These are phyloP conservation scores for Condylura cristata DNA, from an alignment of 2,113 vertebrate genomes.

Conservation along the genomic window DNA sequence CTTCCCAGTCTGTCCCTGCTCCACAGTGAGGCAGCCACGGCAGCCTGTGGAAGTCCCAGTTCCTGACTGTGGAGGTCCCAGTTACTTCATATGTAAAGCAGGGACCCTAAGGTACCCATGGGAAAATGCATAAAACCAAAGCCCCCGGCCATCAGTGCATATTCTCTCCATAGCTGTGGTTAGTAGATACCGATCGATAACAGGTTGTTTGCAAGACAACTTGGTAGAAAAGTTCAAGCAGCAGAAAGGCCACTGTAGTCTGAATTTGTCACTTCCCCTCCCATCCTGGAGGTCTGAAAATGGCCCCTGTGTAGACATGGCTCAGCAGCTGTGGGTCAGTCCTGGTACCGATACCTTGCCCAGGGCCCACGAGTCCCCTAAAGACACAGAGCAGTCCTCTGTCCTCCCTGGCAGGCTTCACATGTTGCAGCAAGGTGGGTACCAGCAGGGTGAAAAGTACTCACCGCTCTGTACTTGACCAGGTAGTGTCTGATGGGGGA, in stretches of 20 bases:
- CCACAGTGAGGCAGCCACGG: neutral
- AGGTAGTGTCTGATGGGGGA: slow-evolving; percentile 97
- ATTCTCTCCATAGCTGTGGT: neutral
- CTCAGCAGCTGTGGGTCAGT: neutral
- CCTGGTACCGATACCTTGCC: neutral
- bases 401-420: neutral
- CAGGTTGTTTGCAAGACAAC: neutral
- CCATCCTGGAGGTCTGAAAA: neutral
- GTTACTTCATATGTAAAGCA: neutral
- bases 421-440: rapidly evolving
- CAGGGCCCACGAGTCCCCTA: neutral
- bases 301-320: neutral
- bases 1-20: rapidly evolving
- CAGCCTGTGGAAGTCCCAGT: too few relatives aligned
- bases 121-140: neutral
- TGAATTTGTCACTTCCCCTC: neutral
- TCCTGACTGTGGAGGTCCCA: rapidly evolving
- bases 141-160: neutral
- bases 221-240: neutral
- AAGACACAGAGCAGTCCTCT: too few relatives aligned
- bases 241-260: neutral
- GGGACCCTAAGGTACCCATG: neutral
- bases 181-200: neutral
- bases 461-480: slow-evolving; percentile 95
- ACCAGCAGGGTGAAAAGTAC: slow-evolving; percentile 72